phyloP scores from a whole-genome alignment of 1,140 invertebrate species.

The Meloidogyne floridensis region DNA sequence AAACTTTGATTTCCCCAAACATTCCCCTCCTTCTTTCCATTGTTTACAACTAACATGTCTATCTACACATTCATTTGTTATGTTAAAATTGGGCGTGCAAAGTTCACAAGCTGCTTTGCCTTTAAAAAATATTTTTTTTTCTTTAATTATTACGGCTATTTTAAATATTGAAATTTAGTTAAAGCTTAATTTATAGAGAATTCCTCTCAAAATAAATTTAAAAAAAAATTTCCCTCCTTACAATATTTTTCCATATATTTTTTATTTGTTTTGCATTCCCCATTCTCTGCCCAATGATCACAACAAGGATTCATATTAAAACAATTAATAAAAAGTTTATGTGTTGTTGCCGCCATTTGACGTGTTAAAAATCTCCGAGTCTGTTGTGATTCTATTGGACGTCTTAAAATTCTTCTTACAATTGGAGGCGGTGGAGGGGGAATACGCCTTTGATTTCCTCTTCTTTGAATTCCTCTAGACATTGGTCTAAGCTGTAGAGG shows the following conservation, averaged over 20 bases:
- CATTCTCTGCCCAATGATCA: constrained; percentile 52
- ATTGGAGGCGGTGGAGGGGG: neutral
- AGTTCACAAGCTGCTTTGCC: constrained; percentile 47
- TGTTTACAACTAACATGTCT: constrained; percentile 51
- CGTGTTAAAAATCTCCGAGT: neutral
- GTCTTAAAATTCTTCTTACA: constrained; percentile 8
- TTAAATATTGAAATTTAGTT: too few relatives aligned
- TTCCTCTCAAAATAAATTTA: too few relatives aligned
- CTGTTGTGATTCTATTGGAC: neutral
- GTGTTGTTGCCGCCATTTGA: constrained; percentile 11
- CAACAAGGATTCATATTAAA: constrained; percentile 62
- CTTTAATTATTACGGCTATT: too few relatives aligned
- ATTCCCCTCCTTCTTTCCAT: constrained; percentile 43
- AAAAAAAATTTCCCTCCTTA: constrained; percentile 24
- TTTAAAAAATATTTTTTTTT: constrained; percentile 36
- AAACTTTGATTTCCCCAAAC: constrained; percentile 28
- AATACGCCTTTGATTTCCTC: neutral
- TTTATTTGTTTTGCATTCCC: constrained; percentile 52
- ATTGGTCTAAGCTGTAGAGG: constrained; percentile 9
- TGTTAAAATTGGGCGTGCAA: constrained; percentile 57
- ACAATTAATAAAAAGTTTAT: constrained; percentile 56
- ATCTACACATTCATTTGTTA: constrained; percentile 55
- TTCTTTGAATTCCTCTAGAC: neutral
- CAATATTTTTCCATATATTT: constrained; percentile 58
- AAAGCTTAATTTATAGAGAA: too few relatives aligned